Evolutionary conservation across 1,140 invertebrate species (phyloP), one percentile per base, ranked within the genome.

Genomic region (Sweltsa coloradensis): DNA sequence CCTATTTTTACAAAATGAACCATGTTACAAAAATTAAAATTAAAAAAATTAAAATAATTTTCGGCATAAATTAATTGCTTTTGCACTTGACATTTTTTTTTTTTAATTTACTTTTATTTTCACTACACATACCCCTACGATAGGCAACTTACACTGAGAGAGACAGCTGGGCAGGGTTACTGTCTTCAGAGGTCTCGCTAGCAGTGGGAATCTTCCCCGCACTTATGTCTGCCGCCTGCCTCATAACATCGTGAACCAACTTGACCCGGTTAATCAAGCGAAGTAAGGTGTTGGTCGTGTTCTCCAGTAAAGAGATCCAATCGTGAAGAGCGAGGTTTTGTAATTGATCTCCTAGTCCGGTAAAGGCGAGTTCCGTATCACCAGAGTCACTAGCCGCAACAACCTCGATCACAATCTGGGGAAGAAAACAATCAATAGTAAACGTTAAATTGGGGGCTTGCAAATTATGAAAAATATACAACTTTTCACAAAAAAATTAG

Each of bases 291-390:
- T 72, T 67, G 46, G 89, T 89, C 5, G 89, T 78, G 53, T 78
- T 74, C 40, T 78, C 71, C 23, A 96, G 69, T 41, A 93, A 73
- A 23, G 73, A 71, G 50, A 92, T 76, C 77, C 91, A 90, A 62
- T 91, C 84, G 45, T 69, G 68, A 50, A 83, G 76, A 54, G 76
- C 81, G 46, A 85, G 73, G 51, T 64, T 54, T 49, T 70, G 59
- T 50, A 77, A 64, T 55, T 76, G 72, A 50, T 73, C 71, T 24
- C 63, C 67, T 34, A 74, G 50, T 26, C 78, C 78, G 29, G 75
- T 76, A 7, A 81, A 60, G 46, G 75, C 76, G 44, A 78, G 67
- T 58, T 81, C 77, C 29, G 69, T 68, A 50, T 77, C 74, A 39
- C 68, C 67, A 18, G 29, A 44, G 57, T 84, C 81, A 54, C 76